Evolutionary conservation across 2,888 invertebrate species (phyloP), one percentile per base, ranked within the genome.

Genomic region (Exephanes ischioxanthus): DNA sequence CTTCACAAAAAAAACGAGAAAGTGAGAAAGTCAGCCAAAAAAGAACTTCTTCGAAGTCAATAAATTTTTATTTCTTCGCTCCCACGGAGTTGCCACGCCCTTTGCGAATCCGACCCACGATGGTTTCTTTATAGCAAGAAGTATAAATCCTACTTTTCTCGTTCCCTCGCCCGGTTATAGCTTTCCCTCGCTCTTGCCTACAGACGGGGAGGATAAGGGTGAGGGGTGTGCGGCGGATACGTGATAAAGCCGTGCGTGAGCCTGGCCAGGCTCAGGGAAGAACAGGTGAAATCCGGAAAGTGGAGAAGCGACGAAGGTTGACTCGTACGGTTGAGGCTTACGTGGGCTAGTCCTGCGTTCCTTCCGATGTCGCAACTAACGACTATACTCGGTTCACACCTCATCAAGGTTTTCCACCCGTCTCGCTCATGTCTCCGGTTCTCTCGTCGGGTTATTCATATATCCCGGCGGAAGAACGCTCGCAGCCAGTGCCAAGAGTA

Each of bases 131-230:
- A 7, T 33, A 5, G 16, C 11, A 33, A n/a, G 33, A 63, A n/a
- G 14, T 63, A 63, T 63, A 63, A 63, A 63, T 63, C 63, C 63
- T 63, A 33, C 63, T 63, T 63, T 37, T 33, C 63, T 63, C n/a
- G 30, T 30, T 33, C 37, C 3, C 7, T 30, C 63, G 9, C 58
- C 14, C 58, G 26, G 58, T 63, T 63, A n/a, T 63, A 37, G 63
- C n/a, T 63, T 37, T 63, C 63, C 63, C 37, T 37, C 6, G 55
- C 19, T 55, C 14, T 2, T 26, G 37, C 72, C 72, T 5, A 19
- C 14, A 37, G 41, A 72, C 55, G 19, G 41, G 16, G 14, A n/a
- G 6, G 58, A 58, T 58, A 37, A 37, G 37, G 72, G 55, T 45
- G 53, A 19, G 14, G 19, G 6, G 26, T 26, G 55, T 22, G 22